A percentile compares a stretch with the other conserved stretches of the same genome.
phyloP scores from a whole-genome alignment of 2,888 invertebrate species.

The Tenthredo livida region DNA sequence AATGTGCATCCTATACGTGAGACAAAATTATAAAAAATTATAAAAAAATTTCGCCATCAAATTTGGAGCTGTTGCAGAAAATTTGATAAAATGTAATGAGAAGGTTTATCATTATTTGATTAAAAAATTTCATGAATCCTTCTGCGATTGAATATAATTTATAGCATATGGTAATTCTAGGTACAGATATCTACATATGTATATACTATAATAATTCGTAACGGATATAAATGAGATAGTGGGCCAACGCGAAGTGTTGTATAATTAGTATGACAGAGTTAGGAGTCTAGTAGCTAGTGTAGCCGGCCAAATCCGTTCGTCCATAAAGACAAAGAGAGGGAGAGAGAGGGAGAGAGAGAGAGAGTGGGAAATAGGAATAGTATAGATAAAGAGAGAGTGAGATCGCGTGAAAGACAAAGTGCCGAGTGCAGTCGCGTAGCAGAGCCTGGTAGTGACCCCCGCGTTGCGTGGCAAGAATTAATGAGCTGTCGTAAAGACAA shows the following conservation, averaged over 20 bases:
- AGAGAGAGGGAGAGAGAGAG: constrained; percentile 20
- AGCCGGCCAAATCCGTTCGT: constrained; percentile 3
- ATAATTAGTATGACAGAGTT: constrained; percentile 20
- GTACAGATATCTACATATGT: no score
- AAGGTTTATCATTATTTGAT: no score
- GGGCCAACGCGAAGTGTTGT: neutral
- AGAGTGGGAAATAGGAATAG: constrained; percentile 11
- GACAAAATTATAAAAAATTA: no score
- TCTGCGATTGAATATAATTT: no score
- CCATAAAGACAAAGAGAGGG: neutral
- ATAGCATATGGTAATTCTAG: no score
- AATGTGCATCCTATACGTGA: no score
- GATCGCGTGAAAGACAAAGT: constrained; percentile 60
- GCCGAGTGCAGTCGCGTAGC: constrained; percentile 60
- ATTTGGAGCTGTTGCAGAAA: no score
- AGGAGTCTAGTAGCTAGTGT: neutral
- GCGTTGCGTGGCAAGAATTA: constrained; percentile 66
- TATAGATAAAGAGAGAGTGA: constrained; percentile 14
- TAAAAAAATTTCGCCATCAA: no score
- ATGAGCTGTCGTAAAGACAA: constrained; percentile 69
- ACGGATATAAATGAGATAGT: neutral
- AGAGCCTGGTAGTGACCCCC: constrained; percentile 60
- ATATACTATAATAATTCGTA: neutral
- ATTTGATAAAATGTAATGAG: no score
- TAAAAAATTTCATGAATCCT: no score